These are phyloP conservation scores for Botrylloides violaceus DNA, from an alignment of 23 tunicate genomes.

Conservation along the genomic window DNA sequence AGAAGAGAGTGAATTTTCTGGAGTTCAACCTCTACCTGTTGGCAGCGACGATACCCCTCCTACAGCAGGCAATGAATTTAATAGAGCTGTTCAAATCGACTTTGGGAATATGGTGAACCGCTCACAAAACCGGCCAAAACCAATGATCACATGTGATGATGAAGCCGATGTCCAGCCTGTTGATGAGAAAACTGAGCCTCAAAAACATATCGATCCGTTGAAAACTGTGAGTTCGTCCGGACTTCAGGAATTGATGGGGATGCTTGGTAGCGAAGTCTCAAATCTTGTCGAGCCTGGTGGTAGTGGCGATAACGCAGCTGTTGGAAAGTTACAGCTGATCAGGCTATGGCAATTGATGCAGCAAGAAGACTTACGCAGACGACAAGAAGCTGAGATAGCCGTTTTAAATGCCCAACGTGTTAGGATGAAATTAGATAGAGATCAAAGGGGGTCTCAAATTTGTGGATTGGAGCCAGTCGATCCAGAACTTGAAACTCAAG, in stretches of 20 bases:
- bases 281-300: constrained; percentile 16
- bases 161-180: not conserved
- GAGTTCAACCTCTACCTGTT: constrained; percentile 20
- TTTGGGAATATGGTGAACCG: not conserved
- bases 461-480: not conserved
- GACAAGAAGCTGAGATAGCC: constrained; percentile 70
- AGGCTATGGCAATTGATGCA: constrained; percentile 70
- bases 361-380: constrained; percentile 73
- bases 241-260: not conserved
- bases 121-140: constrained; percentile 15
- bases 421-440: not conserved
- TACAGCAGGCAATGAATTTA: constrained; percentile 3
- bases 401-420: constrained; percentile 44
- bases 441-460: not conserved
- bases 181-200: not conserved
- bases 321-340: constrained; percentile 76
- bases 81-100: not conserved
- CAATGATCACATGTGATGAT: constrained; percentile 1
- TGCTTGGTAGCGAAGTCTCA: not conserved
- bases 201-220: not conserved
- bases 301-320: constrained; percentile 30
- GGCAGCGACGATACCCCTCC: constrained; percentile 29
- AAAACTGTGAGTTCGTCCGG: not conserved
- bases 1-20: constrained; percentile 25
- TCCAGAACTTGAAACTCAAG: not conserved